A percentile compares a stretch with the other conserved stretches of the same genome.
These are phyloP conservation scores for Dicyrtomina minuta DNA, from an alignment of 2,888 invertebrate genomes.

Conservation along the genomic window DNA sequence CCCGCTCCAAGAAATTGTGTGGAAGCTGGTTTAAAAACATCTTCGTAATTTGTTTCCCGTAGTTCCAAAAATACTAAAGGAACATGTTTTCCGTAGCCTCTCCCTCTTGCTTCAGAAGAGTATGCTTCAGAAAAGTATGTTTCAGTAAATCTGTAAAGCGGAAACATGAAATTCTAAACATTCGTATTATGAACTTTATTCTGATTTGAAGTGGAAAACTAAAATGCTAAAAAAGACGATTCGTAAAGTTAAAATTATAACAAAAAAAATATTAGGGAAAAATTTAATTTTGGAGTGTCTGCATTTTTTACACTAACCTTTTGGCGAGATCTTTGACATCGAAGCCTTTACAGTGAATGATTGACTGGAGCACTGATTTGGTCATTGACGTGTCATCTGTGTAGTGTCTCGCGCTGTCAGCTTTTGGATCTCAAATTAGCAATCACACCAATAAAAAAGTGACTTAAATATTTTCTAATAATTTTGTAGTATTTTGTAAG, in stretches of 20 bases:
- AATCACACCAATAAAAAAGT: no score
- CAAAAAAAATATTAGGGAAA: not conserved
- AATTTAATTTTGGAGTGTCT: no score
- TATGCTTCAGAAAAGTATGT: not conserved
- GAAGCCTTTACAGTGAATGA: not conserved
- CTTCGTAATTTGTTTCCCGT: conserved; percentile 21
- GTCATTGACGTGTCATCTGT: conserved; percentile 19
- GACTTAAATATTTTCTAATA: no score
- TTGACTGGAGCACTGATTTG: not conserved
- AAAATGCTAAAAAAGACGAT: no score
- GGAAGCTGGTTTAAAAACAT: conserved; percentile 11
- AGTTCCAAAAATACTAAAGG: conserved; percentile 63
- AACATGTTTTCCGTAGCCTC: conserved; percentile 12
- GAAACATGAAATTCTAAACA: no score
- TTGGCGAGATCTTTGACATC: not conserved
- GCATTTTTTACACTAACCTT: not conserved
- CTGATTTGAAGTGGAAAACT: no score
- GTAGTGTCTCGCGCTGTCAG: not conserved
- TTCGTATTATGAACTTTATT: no score
- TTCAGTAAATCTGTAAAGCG: conserved; percentile 1
- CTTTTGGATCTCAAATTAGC: no score
- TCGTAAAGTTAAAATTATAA: not conserved
- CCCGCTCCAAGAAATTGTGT: conserved; percentile 69
- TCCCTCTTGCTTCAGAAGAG: not conserved
- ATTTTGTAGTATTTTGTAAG: no score